Base-by-base conservation (phyloP, 1,140 invertebrate species). In the Tenebrio molitor region DNA sequence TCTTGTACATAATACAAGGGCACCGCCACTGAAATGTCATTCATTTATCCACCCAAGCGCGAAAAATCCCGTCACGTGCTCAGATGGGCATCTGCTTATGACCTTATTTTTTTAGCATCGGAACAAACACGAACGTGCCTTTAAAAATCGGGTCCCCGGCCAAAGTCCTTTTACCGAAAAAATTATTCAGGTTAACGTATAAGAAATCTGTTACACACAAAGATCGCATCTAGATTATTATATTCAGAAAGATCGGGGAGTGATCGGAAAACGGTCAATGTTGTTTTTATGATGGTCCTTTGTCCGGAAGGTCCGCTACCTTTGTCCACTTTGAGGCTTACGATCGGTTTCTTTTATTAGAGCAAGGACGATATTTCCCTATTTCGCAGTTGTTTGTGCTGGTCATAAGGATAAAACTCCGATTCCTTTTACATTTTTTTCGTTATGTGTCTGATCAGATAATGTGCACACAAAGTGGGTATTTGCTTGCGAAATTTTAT, bases 211-310 rank as follows among this genome's bases (percentile, higher is more conserved):
- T 74, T 74, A 72, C 63, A 69, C 63, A 75, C 65, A 53, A 73
- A 72, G 67, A 75, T 65, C 63, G 70, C 42, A 58, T 58, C 50
- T 17, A 76, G 72, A 76, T 76, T 74, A 76, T 76, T 72, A 76
- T 76, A 74, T 76, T 74, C 72, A 72, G 68, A 76, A 74, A 69
- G 66, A 68, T 67, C 33, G 67, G 72, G 72, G 75, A 74, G 72
- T 74, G 75, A 76, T 76, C 65, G 75, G 68, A 70, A 76, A 73
- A 75, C 75, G 75, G 75, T 76, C 75, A 76, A 70, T 76, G 75
- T 69, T 74, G 75, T 76, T 76, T 76, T 76, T 74, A 76, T 76
- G 65, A 70, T 58, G 50, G 50, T 14, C 50, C 50, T 58, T 58
- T 58, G 50, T 58, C 7, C 10, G 23, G 62, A 76, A 69, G 75